A percentile compares a stretch with the other conserved stretches of the same genome.
These are phyloP conservation scores for Lethenteron reissneri DNA, from an alignment of 2,113 vertebrate species.

Conservation along the genomic window DNA sequence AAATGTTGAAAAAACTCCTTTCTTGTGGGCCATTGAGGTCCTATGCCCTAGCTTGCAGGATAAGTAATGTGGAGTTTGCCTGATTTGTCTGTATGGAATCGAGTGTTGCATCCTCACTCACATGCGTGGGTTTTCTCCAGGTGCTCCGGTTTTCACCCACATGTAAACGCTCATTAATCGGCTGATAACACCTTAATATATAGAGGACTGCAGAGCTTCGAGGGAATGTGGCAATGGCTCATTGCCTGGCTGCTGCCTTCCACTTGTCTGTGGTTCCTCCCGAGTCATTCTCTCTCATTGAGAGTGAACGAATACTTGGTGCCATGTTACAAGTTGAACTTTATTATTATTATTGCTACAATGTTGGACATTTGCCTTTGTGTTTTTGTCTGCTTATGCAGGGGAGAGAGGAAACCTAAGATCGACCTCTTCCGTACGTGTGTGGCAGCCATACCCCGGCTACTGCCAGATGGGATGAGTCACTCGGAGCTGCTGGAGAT, in stretches of 20 bases:
- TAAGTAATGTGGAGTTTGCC: too few relatives aligned
- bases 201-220: not conserved
- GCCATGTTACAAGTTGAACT: too few relatives aligned
- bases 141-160: too few relatives aligned
- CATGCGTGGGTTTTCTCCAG: too few relatives aligned
- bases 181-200: too few relatives aligned
- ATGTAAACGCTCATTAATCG: too few relatives aligned
- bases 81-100: too few relatives aligned
- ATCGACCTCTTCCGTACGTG: conserved; percentile 92
- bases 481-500: conserved; percentile 87
- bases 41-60: too few relatives aligned
- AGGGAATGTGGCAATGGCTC: not conserved
- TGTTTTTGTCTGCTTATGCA: conserved; percentile 18
- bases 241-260: not conserved
- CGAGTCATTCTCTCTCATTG: not conserved
- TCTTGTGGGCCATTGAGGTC: too few relatives aligned
- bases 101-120: too few relatives aligned
- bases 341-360: conserved; percentile 8
- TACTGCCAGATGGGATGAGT: conserved; percentile 92
- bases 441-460: conserved; percentile 79
- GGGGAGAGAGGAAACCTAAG: conserved; percentile 92
- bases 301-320: too few relatives aligned
- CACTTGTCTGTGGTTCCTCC: not conserved
- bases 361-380: conserved; percentile 6
- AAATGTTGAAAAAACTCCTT: too few relatives aligned